Base-by-base conservation (phyloP, 2,797 vertebrate species). In the Euthynnus affinis region DNA sequence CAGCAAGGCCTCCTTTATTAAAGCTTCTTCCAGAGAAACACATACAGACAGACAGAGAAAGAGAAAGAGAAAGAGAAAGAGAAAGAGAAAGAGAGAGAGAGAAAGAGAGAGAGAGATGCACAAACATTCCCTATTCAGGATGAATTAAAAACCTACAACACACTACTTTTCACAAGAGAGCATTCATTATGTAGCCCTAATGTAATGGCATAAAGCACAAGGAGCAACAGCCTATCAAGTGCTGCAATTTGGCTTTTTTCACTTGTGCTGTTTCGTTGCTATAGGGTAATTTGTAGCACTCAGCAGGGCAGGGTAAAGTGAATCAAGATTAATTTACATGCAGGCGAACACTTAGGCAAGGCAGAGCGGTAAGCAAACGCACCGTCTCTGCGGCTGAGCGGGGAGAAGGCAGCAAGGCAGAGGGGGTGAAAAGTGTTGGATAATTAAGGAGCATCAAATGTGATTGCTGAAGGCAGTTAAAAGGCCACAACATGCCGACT, bases 321-420 rank as follows among this genome's bases (percentile, higher is more conserved):
- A 99, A 99, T 99, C 97, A 99, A 99, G 98, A 99, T 99, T 98
- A 98, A 99, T 99, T 99, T 98, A 98, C 97, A 99, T 98, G 97
- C 96, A 97, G 97, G 96, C 96, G 95, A 98, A 98, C 98, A 99
- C 97, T 99, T 98, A 98, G 98, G 94, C 95, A 74, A 96, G 96
- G 96, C 96, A 96, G 97, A 96, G 93, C 94, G 94, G 96, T 97
- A 98, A 99, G 97, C 97, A 97, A 97, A 97, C 95, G 95, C 95
- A 96, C 96, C 96, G 94, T 97, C 96, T 97, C 95, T 95, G 96
- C 96, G 94, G 96, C 97, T 97, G 96, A 97, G 95, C 95, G 94
- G 96, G 95, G 96, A 96, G 95, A 97, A 95, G 88, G 81, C 77
- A 78, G 93, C 79, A 84, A 79, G 83, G 86, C 78, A 81, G 60